A percentile compares a stretch with the other conserved stretches of the same genome.
Evolutionary conservation across 2,797 vertebrate species (phyloP).

Genomic region (Protonibea diacanthus): DNA sequence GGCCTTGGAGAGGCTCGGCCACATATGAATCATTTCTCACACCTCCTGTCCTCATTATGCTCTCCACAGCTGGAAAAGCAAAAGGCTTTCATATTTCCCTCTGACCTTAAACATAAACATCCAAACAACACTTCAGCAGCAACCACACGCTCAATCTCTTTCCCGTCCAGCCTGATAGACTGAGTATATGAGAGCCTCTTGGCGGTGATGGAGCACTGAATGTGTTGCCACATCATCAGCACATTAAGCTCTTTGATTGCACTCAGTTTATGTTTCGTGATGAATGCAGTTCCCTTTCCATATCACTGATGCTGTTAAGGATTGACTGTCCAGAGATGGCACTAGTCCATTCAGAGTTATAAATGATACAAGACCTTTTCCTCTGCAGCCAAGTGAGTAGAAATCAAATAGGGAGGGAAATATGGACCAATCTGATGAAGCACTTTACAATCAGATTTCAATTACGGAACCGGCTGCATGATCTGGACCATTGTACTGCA

Average conservation of each 20-base stretch:
- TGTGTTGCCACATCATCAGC: constrained; percentile 40
- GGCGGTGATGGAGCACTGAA: constrained; percentile 2
- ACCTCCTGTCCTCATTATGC: constrained; percentile 70
- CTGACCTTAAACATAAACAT: constrained; percentile 67
- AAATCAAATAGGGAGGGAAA: constrained; percentile 40
- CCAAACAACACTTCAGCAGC: not conserved
- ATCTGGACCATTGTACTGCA: constrained; percentile 30
- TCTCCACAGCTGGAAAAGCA: constrained; percentile 45
- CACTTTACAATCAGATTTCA: constrained; percentile 51
- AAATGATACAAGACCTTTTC: constrained; percentile 27
- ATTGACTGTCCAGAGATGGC: constrained; percentile 31
- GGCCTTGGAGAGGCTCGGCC: constrained; percentile 72
- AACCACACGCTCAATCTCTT: not conserved
- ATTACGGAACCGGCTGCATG: constrained; percentile 12
- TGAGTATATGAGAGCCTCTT: not conserved
- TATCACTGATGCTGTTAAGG: constrained; percentile 27
- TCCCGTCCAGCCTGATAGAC: not conserved
- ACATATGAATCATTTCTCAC: constrained; percentile 73
- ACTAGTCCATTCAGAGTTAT: constrained; percentile 11
- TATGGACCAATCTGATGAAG: constrained; percentile 33
- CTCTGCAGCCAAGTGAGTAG: constrained; percentile 36
- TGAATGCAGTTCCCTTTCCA: constrained; percentile 24
- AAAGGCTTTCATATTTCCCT: constrained; percentile 48
- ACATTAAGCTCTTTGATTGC: constrained; percentile 41
- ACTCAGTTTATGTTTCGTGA: constrained; percentile 31